phyloP scores from a whole-genome alignment of 2,888 invertebrate species.

The Andrena minutula region DNA sequence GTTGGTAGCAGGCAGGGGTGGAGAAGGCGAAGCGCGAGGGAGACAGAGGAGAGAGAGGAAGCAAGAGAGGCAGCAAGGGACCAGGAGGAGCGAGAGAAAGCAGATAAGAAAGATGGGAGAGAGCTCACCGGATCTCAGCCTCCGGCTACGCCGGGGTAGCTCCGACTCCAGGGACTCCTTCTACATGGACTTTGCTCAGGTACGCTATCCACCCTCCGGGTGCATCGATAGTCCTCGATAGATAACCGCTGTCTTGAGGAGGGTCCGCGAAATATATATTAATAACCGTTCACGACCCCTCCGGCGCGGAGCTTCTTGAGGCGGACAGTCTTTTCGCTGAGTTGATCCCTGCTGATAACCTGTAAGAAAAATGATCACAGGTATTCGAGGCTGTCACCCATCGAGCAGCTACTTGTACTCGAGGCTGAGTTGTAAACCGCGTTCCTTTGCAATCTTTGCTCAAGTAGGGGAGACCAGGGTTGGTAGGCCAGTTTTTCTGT shows the following conservation, averaged over 20 bases:
- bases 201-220: constrained; percentile 57
- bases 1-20: constrained; percentile 64
- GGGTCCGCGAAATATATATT: constrained; percentile 18
- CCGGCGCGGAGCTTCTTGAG: not conserved
- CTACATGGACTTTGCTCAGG: constrained; percentile 95
- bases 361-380: not conserved
- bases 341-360: constrained; percentile 2
- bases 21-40: constrained; percentile 50
- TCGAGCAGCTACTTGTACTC: not conserved
- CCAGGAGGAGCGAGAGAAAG: constrained; percentile 40
- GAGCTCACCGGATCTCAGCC: constrained; percentile 94
- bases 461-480: too few species aligned
- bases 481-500: too few species aligned
- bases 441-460: too few species aligned
- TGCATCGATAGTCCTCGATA: constrained; percentile 45
- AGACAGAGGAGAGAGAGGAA: constrained; percentile 10
- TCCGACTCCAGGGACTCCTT: constrained; percentile 95
- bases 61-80: constrained; percentile 41
- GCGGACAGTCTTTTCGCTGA: constrained; percentile 12
- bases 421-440: not conserved
- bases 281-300: not conserved
- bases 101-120: constrained; percentile 87
- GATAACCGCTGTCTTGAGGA: constrained; percentile 5
- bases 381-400: not conserved
- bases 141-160: constrained; percentile 93